These are phyloP conservation scores for Urocyon cinereoargenteus DNA, from an alignment of 2,797 vertebrate genomes.

Conservation along the genomic window DNA sequence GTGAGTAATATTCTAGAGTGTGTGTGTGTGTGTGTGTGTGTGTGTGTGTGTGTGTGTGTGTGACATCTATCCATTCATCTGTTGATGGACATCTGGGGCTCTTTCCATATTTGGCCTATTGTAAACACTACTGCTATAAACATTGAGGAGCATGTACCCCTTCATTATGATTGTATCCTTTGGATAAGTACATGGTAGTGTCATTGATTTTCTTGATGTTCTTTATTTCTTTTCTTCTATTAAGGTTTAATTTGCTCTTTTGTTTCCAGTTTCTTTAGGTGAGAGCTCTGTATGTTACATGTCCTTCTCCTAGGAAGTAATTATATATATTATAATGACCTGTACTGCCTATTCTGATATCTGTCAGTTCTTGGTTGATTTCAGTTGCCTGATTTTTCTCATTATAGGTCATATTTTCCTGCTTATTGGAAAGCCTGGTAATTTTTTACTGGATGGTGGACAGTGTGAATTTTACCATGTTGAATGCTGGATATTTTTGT, in stretches of 20 bases:
- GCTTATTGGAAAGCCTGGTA: background rate
- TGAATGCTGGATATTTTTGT: background rate
- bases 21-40: too few relatives aligned
- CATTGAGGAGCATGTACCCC: background rate
- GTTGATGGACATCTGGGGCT: background rate
- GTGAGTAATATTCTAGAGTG: background rate
- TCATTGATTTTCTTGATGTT: background rate
- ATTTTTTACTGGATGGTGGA: background rate
- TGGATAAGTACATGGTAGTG: background rate
- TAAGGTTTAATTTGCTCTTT: background rate
- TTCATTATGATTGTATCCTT: background rate
- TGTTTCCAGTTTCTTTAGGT: background rate
- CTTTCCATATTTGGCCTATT: background rate
- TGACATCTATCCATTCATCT: background rate
- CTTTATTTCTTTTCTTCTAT: background rate
- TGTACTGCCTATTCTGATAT: background rate
- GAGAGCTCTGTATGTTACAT: background rate
- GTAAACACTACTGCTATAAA: background rate
- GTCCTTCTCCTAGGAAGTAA: background rate
- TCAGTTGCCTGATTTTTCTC: background rate
- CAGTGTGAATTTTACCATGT: background rate
- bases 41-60: too few relatives aligned
- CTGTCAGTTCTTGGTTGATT: background rate
- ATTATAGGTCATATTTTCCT: background rate
- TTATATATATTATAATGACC: background rate